Evolutionary conservation across 2,888 invertebrate genomes (phyloP).

Genomic region (Sinodicranocentrus sp.): DNA sequence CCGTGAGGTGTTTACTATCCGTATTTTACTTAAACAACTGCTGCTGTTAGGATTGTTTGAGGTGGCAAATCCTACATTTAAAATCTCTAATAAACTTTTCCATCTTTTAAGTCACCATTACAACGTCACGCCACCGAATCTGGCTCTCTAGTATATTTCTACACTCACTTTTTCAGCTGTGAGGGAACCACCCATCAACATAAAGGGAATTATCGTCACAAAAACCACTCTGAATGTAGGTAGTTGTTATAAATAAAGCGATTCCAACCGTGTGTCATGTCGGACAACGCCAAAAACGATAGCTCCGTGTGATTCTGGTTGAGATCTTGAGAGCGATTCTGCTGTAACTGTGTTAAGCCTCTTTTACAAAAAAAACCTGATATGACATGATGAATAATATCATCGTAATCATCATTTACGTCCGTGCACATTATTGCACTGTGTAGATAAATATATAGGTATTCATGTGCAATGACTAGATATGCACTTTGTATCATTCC

Average conservation of each 20-base stretch:
- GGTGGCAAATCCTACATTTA: too few relatives aligned
- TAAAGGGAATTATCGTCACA: too few relatives aligned
- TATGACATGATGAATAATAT: conserved; percentile 41
- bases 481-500: conserved; percentile 33
- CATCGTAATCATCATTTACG: conserved; percentile 30
- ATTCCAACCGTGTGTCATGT: conserved; percentile 27
- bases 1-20: too few relatives aligned
- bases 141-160: too few relatives aligned
- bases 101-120: too few relatives aligned
- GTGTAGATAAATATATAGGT: neutral
- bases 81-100: too few relatives aligned
- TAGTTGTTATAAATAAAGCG: conserved; percentile 32
- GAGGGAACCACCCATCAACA: conserved; percentile 36
- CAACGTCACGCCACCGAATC: too few relatives aligned
- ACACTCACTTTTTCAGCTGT: neutral
- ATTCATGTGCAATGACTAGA: conserved; percentile 9
- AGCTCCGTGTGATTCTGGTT: neutral
- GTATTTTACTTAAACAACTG: too few relatives aligned
- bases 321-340: too few relatives aligned
- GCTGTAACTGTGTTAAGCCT: conserved; percentile 14
- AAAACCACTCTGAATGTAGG: neutral
- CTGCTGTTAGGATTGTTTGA: too few relatives aligned
- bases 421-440: neutral
- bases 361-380: neutral
- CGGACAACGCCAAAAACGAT: conserved; percentile 46